These are phyloP conservation scores for Ellobium chinense DNA, from an alignment of 2,888 invertebrate genomes.

Conservation along the genomic window DNA sequence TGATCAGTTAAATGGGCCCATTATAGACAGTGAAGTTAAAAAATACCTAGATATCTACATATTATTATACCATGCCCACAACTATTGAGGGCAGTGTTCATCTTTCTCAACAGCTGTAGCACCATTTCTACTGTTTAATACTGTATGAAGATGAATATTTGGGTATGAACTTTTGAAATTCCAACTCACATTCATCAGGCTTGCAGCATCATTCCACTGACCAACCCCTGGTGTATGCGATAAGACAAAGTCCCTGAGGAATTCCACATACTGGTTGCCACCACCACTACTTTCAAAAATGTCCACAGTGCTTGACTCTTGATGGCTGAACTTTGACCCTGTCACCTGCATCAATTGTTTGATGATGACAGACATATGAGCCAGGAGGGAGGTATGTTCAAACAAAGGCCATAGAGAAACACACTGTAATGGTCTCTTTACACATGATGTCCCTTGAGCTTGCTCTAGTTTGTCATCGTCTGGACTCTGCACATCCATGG, in stretches of 20 bases:
- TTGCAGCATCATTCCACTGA: too few species aligned
- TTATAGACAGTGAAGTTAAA: too few species aligned
- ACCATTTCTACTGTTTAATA: too few species aligned
- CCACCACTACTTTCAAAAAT: not conserved
- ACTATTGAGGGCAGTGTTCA: too few species aligned
- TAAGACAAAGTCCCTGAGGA: conserved; percentile 14
- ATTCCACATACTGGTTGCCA: not conserved
- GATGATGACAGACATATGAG: conserved; percentile 45
- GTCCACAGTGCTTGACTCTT: not conserved
- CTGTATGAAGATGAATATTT: too few species aligned
- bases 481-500: too few species aligned
- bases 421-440: conserved; percentile 18
- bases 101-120: too few species aligned
- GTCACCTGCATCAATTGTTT: not conserved
- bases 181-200: not conserved
- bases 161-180: too few species aligned
- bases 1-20: too few species aligned
- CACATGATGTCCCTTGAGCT: too few species aligned
- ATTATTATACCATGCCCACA: too few species aligned
- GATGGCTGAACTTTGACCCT: not conserved
- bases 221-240: conserved; percentile 4
- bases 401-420: conserved; percentile 65
- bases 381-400: conserved; percentile 55
- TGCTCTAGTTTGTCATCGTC: not conserved
- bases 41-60: too few species aligned